Evolutionary conservation across 2,113 vertebrate species (phyloP), one percentile per base, ranked within the genome.

Genomic region (Forbesichthys papilliferus): DNA sequence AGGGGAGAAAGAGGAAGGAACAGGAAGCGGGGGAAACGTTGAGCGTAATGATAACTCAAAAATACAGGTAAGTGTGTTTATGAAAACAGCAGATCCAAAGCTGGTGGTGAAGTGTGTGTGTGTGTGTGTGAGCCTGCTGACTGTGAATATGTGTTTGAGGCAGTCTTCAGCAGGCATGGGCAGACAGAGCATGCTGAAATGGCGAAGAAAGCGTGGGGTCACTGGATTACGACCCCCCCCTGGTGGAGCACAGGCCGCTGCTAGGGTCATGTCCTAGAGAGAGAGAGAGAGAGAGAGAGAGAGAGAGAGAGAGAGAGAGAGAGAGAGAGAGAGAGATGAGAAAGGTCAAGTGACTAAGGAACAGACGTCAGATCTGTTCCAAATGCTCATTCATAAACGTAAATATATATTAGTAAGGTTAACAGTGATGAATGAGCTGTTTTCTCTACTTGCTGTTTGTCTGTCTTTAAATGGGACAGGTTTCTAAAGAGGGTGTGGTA

Each of bases 71-170:
- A 10, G 56, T 34, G 60, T 64, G 64, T 71, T n/a, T 58, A 47
- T 47, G 64, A n/a, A 9, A 27, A 8, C 46, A 47, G 52, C 55
- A 33, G 5, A 16, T 55, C 5, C 3, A n/a, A 27, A 27, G 27
- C 27, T 6, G 12, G 13, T 14, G 13, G 11, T 54, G 5, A n/a
- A 1, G 1, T 69, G 55, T 55, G 36, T 61, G 11, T 53, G 58
- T 46, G 49, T 34, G 58, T 61, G 11, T 53, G 58, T 46, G 49
- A 20, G 48, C n/a, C 1, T 51, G 11, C 85, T 92, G 57, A 94
- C 94, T 89, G 94, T 92, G 84, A 96, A 95, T 80, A 96, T 95
- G 52, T 94, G 93, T 67, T 95, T 95, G 54, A 95, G 92, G 76
- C 92, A 94, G 64, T 94, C 90, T 48, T 96, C 94, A 0, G 95